phyloP scores from a whole-genome alignment of 2,113 vertebrate species.

The Zosterops japonicus region DNA sequence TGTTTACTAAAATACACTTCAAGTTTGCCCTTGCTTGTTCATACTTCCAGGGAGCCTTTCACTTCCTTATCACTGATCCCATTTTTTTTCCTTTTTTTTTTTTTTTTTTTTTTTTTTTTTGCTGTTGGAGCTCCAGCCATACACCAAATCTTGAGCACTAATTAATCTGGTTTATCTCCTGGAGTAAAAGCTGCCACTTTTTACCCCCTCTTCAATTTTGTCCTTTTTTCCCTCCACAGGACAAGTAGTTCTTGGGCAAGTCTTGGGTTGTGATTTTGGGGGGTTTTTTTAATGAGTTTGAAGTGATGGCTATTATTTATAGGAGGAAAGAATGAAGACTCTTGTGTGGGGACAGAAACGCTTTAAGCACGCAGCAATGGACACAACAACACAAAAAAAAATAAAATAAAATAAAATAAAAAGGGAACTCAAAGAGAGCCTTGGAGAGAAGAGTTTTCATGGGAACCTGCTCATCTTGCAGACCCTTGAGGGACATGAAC shows the following conservation, averaged over 20 bases:
- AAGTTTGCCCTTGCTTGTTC: background rate
- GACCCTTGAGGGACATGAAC: background rate
- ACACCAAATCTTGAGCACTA: background rate
- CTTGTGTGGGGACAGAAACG: background rate
- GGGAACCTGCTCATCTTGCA: background rate
- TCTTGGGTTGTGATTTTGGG: background rate
- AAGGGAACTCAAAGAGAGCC: background rate
- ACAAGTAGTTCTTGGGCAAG: background rate
- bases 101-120: background rate
- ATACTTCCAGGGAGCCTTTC: background rate
- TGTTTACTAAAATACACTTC: background rate
- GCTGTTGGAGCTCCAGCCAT: background rate
- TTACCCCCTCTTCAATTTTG: background rate
- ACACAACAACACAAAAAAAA: background rate
- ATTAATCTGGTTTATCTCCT: background rate
- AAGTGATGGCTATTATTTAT: background rate
- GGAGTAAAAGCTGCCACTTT: background rate
- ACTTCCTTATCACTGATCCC: background rate
- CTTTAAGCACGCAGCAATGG: background rate
- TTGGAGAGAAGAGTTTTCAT: background rate
- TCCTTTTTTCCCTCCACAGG: background rate
- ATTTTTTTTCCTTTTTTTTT: background rate
- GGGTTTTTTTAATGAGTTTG: background rate
- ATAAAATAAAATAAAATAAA: background rate
- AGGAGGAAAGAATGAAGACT: background rate